Evolutionary conservation across 2,797 vertebrate species (phyloP).

Genomic region (Sternarchorhynchus goeldii): DNA sequence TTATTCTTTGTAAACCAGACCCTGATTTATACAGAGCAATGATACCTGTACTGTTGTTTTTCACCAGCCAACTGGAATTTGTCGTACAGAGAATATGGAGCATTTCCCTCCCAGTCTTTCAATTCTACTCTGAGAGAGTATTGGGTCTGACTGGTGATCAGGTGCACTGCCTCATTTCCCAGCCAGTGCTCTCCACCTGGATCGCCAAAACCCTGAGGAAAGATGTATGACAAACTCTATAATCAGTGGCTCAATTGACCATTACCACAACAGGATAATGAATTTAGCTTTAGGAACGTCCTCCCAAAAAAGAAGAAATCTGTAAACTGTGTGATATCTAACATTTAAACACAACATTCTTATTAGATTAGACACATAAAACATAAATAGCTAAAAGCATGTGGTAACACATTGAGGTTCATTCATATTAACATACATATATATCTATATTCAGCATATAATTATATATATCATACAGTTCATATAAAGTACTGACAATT

Average conservation of each 20-base stretch:
- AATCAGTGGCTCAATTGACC: background rate
- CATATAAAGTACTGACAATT: background rate
- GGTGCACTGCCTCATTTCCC: conserved; percentile 77
- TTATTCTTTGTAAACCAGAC: background rate
- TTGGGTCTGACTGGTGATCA: conserved; percentile 69
- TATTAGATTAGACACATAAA: too few species aligned
- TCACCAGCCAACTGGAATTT: conserved; percentile 75
- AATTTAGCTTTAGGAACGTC: too few species aligned
- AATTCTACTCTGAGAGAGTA: conserved; percentile 79
- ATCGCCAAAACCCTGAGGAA: conserved; percentile 79
- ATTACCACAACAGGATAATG: too few species aligned
- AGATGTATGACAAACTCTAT: background rate
- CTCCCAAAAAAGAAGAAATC: too few species aligned
- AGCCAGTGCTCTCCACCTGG: conserved; percentile 79
- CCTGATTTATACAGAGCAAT: background rate
- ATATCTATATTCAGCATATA: too few species aligned
- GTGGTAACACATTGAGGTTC: too few species aligned
- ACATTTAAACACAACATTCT: too few species aligned
- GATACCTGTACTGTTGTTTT: conserved; percentile 79
- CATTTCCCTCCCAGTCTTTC: conserved; percentile 78
- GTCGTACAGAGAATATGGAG: conserved; percentile 74
- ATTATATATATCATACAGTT: background rate
- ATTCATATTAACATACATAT: too few species aligned
- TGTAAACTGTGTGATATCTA: too few species aligned
- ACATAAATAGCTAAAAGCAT: too few species aligned